A percentile compares a stretch with the other conserved stretches of the same genome.
These are phyloP conservation scores for Trigoniulus corallinus DNA, from an alignment of 1,140 invertebrate genomes.

Conservation along the genomic window DNA sequence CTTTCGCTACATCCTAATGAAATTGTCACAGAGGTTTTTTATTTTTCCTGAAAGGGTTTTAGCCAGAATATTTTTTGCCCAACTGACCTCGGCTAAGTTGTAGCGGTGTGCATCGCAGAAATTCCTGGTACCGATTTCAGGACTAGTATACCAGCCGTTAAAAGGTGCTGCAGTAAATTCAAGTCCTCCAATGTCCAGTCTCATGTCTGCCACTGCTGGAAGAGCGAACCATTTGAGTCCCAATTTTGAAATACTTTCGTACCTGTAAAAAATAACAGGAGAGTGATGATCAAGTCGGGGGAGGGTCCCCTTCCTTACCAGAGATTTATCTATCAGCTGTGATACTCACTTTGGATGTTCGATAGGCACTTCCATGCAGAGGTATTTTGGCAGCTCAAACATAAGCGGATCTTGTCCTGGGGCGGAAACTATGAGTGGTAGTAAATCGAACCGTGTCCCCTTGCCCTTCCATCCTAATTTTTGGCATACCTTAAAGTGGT, in stretches of 20 bases:
- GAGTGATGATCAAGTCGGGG: too few relatives aligned
- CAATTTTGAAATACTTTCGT: constrained; percentile 70
- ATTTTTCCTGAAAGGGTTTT: too few relatives aligned
- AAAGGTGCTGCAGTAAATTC: constrained; percentile 85
- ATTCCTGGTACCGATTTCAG: constrained; percentile 82
- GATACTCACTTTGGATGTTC: constrained; percentile 76
- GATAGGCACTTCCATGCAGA: constrained; percentile 70
- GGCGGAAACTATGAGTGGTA: constrained; percentile 76
- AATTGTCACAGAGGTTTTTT: background rate
- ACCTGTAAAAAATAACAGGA: too few relatives aligned
- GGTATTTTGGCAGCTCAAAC: constrained; percentile 75
- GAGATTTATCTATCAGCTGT: constrained; percentile 8
- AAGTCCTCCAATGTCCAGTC: constrained; percentile 85
- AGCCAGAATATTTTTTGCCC: too few relatives aligned
- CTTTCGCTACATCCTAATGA: constrained; percentile 57
- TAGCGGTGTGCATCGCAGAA: constrained; percentile 71
- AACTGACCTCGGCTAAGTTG: constrained; percentile 66
- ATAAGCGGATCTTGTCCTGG: constrained; percentile 70
- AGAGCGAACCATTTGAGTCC: constrained; percentile 76
- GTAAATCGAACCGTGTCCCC: constrained; percentile 61
- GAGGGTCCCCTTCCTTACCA: too few relatives aligned
- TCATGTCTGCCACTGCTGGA: constrained; percentile 71
- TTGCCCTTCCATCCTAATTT: constrained; percentile 78
- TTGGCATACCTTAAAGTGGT: constrained; percentile 69
- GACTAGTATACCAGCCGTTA: constrained; percentile 96